phyloP scores from a whole-genome alignment of 2,113 vertebrate species.

The Entomyzon cyanotis region DNA sequence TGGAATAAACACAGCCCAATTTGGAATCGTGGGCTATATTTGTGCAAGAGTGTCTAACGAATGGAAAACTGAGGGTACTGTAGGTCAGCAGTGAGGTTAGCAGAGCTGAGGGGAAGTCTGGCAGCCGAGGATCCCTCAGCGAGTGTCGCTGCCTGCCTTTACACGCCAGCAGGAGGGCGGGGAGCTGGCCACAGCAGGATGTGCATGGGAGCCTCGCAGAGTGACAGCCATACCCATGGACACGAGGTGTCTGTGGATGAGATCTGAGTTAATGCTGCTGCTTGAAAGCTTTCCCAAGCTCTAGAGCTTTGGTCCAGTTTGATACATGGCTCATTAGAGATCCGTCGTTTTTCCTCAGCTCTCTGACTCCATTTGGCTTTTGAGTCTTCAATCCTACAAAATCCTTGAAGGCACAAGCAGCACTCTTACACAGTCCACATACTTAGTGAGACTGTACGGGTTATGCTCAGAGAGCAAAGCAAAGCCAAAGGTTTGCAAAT shows the following conservation, averaged over 20 bases:
- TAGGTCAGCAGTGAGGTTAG: background rate
- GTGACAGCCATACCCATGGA: rapidly evolving
- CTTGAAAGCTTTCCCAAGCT: background rate
- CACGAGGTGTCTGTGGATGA: background rate
- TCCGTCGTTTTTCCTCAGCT: background rate
- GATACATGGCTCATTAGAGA: background rate
- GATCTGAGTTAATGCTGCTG: background rate
- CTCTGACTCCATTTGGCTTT: background rate
- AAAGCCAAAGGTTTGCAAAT: background rate
- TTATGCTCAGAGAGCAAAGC: background rate
- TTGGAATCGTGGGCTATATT: background rate
- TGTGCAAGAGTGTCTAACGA: background rate
- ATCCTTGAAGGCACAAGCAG: background rate
- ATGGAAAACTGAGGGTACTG: slow-evolving; percentile 38
- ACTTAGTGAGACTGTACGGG: background rate
- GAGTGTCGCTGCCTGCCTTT: background rate
- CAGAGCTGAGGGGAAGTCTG: slow-evolving; percentile 21
- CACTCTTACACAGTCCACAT: background rate
- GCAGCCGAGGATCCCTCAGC: background rate
- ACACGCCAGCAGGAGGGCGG: background rate
- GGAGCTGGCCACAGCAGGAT: background rate
- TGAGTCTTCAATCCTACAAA: background rate
- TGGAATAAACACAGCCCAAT: background rate
- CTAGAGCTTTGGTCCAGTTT: background rate
- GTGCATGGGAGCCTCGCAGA: background rate